phyloP scores from a whole-genome alignment of 1,140 invertebrate species.

The Choristoneura fumiferana region DNA sequence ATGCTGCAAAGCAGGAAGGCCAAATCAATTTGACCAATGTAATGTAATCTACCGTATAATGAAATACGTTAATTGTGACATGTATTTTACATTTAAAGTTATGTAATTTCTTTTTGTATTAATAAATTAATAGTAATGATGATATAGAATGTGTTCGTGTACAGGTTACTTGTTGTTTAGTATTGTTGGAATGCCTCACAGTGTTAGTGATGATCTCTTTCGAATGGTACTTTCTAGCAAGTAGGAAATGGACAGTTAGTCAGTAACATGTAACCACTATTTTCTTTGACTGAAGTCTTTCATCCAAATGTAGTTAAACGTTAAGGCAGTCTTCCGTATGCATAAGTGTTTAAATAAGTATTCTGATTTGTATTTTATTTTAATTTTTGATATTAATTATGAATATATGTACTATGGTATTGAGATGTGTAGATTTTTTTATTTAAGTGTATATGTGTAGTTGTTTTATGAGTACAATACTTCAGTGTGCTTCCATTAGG shows the following conservation, averaged over 20 bases:
- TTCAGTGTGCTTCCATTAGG: conserved; percentile 8
- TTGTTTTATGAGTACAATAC: not conserved
- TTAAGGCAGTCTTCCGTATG: not conserved
- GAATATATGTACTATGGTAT: conserved; percentile 8
- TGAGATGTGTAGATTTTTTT: conserved; percentile 8
- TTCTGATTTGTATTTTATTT: not conserved
- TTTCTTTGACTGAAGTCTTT: not conserved
- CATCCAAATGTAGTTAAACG: not conserved
- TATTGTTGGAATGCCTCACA: conserved; percentile 29
- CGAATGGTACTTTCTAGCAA: conserved; percentile 34
- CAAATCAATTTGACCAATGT: too few species aligned
- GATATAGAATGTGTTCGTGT: conserved; percentile 1
- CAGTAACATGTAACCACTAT: conserved; percentile 2
- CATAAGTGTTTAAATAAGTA: conserved; percentile 3
- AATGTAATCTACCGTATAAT: too few species aligned
- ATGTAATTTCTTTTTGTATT: conserved; percentile 8
- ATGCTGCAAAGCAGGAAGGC: too few species aligned
- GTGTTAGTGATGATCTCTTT: conserved; percentile 34
- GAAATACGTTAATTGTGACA: too few species aligned
- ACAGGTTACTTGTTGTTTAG: conserved; percentile 19
- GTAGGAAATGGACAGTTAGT: conserved; percentile 10
- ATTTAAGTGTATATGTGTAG: not conserved
- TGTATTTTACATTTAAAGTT: not conserved
- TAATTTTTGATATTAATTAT: not conserved
- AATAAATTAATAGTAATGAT: conserved; percentile 13